Conservation (phyloP, 2,888 invertebrate species). For the Orthosia incerta region DNA sequence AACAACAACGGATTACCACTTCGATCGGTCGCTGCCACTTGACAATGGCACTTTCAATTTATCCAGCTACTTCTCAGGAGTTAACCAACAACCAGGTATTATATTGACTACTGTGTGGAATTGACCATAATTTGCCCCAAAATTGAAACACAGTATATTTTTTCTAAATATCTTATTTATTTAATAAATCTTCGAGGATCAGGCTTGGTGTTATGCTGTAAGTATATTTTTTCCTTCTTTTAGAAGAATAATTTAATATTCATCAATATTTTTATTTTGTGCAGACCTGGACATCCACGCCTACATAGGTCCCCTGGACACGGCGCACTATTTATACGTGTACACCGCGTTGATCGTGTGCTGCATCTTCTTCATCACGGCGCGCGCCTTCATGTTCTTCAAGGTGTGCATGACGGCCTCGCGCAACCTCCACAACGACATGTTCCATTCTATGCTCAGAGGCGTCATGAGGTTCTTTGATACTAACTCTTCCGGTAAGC, state of each 20-base stretch:
- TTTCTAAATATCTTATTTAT: too few relatives aligned
- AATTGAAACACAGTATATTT: too few relatives aligned
- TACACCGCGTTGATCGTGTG: slow-evolving; percentile 85
- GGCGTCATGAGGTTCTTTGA: slow-evolving; percentile 97
- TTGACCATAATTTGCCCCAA: not conserved
- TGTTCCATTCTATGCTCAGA: slow-evolving; percentile 95
- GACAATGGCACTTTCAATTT: slow-evolving; percentile 81
- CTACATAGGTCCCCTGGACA: slow-evolving; percentile 85
- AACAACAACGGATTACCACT: slow-evolving; percentile 76
- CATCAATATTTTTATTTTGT: slow-evolving; percentile 22
- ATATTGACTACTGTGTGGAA: not conserved
- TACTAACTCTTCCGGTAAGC: slow-evolving; percentile 94
- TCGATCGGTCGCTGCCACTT: slow-evolving; percentile 72
- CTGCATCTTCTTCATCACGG: slow-evolving; percentile 90
- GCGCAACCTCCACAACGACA: slow-evolving; percentile 94
- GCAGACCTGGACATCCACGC: slow-evolving; percentile 86
- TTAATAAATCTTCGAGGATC: too few relatives aligned
- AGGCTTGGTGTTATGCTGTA: too few relatives aligned
- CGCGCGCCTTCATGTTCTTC: slow-evolving; percentile 93
- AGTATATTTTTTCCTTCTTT: not conserved
- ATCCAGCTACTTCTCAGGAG: slow-evolving; percentile 83
- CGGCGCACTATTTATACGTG: slow-evolving; percentile 86
- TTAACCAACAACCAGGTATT: slow-evolving; percentile 78
- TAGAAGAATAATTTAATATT: not conserved
- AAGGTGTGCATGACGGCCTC: slow-evolving; percentile 94